Evolutionary conservation across 2,113 vertebrate species (phyloP).

Genomic region (Glaucomys volans): DNA sequence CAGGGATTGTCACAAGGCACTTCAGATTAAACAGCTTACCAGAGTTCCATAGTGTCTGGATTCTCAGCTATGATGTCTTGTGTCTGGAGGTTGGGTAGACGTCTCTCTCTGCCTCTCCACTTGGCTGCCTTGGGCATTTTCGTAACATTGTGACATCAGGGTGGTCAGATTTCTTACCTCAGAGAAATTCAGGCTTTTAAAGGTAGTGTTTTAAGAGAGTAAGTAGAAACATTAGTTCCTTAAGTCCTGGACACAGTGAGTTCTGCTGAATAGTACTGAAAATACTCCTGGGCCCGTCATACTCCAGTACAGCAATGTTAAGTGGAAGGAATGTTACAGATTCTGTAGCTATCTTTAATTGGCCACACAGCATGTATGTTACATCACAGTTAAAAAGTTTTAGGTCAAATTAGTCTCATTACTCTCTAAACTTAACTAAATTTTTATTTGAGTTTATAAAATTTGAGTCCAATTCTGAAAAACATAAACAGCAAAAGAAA

Average conservation of each 20-base stretch:
- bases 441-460: neutral
- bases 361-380: neutral
- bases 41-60: neutral
- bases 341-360: neutral
- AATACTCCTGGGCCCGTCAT: neutral
- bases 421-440: neutral
- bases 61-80: neutral
- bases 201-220: neutral
- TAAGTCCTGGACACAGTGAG: neutral
- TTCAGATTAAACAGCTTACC: neutral
- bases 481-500: slow-evolving; percentile 18
- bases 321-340: neutral
- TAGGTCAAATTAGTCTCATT: neutral
- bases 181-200: neutral
- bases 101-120: too few relatives aligned
- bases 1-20: neutral
- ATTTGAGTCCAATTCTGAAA: slow-evolving; percentile 44
- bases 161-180: neutral
- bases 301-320: neutral
- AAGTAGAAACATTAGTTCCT: neutral
- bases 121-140: neutral
- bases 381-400: neutral
- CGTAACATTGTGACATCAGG: neutral
- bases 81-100: neutral
- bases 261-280: neutral